These are phyloP conservation scores for Caenorhabditis panamensis DNA, from an alignment of 2,888 invertebrate species.

Conservation along the genomic window DNA sequence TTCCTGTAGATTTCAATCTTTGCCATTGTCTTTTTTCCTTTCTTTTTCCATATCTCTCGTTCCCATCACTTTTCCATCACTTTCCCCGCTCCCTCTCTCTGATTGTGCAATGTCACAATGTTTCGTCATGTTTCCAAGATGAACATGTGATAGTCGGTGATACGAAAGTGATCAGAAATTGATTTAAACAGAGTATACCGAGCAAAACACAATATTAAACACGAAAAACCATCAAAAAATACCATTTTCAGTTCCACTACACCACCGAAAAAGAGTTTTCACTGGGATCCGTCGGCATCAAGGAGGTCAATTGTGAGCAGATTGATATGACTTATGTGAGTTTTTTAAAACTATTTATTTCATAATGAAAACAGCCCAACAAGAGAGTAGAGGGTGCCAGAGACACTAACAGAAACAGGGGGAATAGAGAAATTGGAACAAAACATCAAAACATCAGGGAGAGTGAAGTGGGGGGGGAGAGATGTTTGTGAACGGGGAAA, in stretches of 20 bases:
- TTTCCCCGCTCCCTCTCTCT: background rate
- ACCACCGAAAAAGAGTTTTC: conserved; percentile 95
- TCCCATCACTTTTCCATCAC: background rate
- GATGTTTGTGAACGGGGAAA: conserved; percentile 6
- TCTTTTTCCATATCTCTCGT: background rate
- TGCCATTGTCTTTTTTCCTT: background rate
- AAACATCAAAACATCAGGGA: background rate
- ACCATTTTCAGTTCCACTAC: conserved; percentile 89
- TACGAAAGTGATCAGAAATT: background rate
- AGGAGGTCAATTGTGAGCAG: conserved; percentile 97
- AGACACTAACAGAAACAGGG: background rate
- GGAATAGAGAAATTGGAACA: background rate
- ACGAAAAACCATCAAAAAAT: too few relatives aligned
- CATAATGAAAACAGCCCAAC: background rate
- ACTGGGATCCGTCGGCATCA: conserved; percentile 94
- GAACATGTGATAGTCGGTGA: background rate
- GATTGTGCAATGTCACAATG: conserved; percentile 19
- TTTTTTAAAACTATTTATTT: conserved; percentile 2
- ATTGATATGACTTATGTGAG: conserved; percentile 95
- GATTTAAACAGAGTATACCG: background rate
- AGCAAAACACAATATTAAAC: background rate
- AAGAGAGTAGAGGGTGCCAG: background rate
- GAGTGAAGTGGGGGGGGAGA: conserved; percentile 17
- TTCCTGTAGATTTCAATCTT: too few relatives aligned
- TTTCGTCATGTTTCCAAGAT: conserved; percentile 14